Percentiles rank a stretch among this genome's conserved stretches.
Conservation (phyloP, 2,888 invertebrate species). For the Melanostoma scalare region DNA sequence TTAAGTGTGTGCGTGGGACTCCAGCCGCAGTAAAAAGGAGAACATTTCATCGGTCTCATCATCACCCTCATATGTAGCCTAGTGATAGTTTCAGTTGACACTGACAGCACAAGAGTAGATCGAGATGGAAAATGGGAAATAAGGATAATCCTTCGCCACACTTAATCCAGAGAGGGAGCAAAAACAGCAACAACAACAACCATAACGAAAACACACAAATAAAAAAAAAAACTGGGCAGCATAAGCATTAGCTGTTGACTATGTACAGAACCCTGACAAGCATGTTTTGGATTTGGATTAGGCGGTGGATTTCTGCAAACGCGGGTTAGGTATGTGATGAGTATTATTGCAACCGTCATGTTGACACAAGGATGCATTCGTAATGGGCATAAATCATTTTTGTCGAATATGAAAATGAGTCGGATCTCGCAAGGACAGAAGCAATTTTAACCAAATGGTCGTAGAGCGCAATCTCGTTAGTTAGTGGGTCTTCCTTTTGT, state of each 20-base stretch:
- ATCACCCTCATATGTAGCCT: conserved; percentile 9
- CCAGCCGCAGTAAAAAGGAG: background rate
- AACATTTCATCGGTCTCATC: conserved; percentile 33
- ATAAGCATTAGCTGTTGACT: background rate
- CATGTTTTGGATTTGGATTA: background rate
- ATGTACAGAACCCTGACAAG: too few species aligned
- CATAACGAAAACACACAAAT: too few species aligned
- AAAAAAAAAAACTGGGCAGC: background rate
- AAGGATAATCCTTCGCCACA: conserved; percentile 47
- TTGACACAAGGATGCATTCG: conserved; percentile 15
- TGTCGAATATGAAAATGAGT: background rate
- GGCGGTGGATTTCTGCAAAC: background rate
- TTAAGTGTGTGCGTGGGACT: background rate
- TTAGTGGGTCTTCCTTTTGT: too few species aligned
- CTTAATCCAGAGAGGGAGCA: conserved; percentile 21
- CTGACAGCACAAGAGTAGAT: conserved; percentile 65
- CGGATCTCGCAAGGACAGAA: too few species aligned
- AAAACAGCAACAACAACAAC: background rate
- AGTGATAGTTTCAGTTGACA: conserved; percentile 53
- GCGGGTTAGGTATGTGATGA: background rate
- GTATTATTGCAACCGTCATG: background rate
- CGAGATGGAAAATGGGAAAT: conserved; percentile 45
- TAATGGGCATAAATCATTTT: background rate
- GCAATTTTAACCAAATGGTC: too few species aligned
- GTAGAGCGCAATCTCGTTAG: too few species aligned